These are phyloP conservation scores for Piscicola geometra DNA, from an alignment of 2,888 invertebrate genomes.

Conservation along the genomic window DNA sequence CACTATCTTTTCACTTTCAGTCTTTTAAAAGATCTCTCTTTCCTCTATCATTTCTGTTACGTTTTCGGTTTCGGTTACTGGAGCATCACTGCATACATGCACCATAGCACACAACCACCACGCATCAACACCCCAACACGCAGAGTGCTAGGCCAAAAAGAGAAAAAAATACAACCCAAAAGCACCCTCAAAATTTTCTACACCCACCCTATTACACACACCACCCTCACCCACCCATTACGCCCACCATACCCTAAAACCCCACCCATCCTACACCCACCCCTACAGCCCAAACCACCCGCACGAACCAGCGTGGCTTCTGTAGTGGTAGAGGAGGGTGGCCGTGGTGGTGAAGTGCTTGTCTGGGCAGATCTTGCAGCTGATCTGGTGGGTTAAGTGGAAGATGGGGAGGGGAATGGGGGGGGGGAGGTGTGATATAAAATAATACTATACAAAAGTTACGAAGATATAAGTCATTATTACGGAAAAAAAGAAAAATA, in stretches of 20 bases:
- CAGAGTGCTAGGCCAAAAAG: too few relatives aligned
- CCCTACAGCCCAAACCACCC: background rate
- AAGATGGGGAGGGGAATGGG: background rate
- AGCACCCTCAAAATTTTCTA: background rate
- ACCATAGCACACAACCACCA: too few relatives aligned
- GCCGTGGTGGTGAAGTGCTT: constrained; percentile 63
- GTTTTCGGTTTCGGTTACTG: too few relatives aligned
- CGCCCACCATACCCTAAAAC: too few relatives aligned
- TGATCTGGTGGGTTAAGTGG: constrained; percentile 48
- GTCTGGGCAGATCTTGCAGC: constrained; percentile 61
- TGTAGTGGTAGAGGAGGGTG: constrained; percentile 62
- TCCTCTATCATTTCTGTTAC: too few relatives aligned
- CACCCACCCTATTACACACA: background rate
- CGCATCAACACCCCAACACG: too few relatives aligned
- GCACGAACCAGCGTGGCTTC: constrained; percentile 61
- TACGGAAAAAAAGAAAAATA: constrained; percentile 47
- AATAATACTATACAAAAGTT: background rate
- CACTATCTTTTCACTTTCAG: too few relatives aligned
- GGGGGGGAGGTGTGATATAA: background rate
- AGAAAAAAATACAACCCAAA: too few relatives aligned
- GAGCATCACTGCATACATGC: too few relatives aligned
- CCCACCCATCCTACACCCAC: background rate
- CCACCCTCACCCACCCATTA: background rate
- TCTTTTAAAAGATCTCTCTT: too few relatives aligned
- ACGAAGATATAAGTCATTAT: background rate